These are phyloP conservation scores for Petrolisthes manimaculis DNA, from an alignment of 2,888 invertebrate genomes.

Conservation along the genomic window DNA sequence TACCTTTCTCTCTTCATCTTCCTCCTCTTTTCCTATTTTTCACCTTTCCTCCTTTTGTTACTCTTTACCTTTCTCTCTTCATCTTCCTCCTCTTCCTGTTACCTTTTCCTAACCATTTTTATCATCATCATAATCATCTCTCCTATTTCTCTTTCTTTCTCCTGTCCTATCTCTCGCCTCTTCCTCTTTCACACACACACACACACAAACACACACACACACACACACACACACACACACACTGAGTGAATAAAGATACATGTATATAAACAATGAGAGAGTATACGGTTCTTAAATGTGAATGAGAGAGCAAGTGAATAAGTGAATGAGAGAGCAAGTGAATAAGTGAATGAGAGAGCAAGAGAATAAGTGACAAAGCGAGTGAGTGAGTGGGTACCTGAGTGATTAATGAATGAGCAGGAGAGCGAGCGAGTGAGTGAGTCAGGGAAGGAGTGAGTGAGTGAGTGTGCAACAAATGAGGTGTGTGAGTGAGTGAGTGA, in stretches of 20 bases:
- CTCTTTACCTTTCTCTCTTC: conserved; percentile 27
- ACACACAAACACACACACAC: neutral
- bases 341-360: too few relatives aligned
- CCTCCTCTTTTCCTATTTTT: neutral
- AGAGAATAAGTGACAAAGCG: too few relatives aligned
- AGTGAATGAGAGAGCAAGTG: too few relatives aligned
- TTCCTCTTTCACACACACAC: neutral
- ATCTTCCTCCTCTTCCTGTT: neutral
- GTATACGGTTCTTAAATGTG: neutral
- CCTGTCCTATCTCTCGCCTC: neutral
- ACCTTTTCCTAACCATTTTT: neutral
- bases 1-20: neutral
- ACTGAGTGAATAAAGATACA: neutral
- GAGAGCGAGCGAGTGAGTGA: too few relatives aligned
- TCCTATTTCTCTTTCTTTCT: neutral
- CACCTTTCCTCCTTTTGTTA: neutral
- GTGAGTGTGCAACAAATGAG: too few relatives aligned
- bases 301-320: too few relatives aligned
- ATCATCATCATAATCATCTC: neutral
- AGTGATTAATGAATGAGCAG: too few relatives aligned
- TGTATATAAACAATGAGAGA: neutral
- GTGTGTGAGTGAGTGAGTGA: too few relatives aligned
- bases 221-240: neutral
- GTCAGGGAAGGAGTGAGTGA: too few relatives aligned
- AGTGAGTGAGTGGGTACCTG: too few relatives aligned